Conservation (phyloP, 2,888 invertebrate genomes). For the Euplagia quadripunctaria region DNA sequence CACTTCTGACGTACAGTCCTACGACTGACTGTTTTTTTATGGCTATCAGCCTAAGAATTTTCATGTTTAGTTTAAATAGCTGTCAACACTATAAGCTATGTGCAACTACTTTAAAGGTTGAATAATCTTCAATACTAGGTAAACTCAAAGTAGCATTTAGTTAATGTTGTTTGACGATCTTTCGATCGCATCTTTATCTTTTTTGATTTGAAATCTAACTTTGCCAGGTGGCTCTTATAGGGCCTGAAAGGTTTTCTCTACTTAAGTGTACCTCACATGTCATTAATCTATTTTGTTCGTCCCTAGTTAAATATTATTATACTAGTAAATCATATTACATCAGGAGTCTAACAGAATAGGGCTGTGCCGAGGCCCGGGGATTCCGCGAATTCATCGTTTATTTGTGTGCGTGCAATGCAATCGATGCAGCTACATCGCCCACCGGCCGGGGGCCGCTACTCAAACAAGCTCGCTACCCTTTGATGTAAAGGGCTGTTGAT, state of each 20-base stretch:
- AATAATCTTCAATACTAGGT: too few relatives aligned
- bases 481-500: slow-evolving; percentile 16
- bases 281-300: neutral
- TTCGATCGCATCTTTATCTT: too few relatives aligned
- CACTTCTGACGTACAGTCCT: too few relatives aligned
- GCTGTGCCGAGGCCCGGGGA: slow-evolving; percentile 6
- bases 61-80: too few relatives aligned
- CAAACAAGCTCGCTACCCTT: slow-evolving; percentile 21
- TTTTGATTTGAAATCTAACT: too few relatives aligned
- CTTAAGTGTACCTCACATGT: neutral
- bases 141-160: too few relatives aligned
- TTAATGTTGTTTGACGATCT: too few relatives aligned
- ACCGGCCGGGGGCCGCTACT: neutral
- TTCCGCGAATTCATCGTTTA: slow-evolving; percentile 7
- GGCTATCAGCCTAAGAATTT: too few relatives aligned
- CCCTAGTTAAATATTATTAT: neutral
- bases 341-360: slow-evolving; percentile 9
- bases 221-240: neutral
- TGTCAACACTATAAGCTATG: too few relatives aligned
- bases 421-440: slow-evolving; percentile 19
- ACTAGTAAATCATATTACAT: slow-evolving; percentile 5
- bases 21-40: too few relatives aligned
- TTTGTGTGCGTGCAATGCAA: slow-evolving; percentile 22
- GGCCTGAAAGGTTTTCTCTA: neutral
- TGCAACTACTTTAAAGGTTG: too few relatives aligned